phyloP scores from a whole-genome alignment of 23 tunicate species.

The Ascidia mentula region DNA sequence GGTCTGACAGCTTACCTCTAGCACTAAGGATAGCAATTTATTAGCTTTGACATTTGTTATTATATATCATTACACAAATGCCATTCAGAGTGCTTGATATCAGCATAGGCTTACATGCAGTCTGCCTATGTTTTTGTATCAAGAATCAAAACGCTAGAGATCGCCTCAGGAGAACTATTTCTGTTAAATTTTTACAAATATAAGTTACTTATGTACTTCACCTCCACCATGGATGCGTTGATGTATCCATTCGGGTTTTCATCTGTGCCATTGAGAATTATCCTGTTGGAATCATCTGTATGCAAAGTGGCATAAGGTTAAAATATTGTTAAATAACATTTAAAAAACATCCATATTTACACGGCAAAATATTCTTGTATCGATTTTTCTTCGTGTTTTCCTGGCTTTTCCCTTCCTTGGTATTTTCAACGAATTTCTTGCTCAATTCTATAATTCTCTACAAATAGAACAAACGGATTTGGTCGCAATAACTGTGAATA shows the following conservation, averaged over 20 bases:
- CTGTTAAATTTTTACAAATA: too few relatives aligned
- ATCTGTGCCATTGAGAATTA: not conserved
- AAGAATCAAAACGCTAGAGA: too few relatives aligned
- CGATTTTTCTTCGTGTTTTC: conserved; percentile 26
- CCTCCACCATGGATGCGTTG: conserved; percentile 16
- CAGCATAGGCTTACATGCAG: too few relatives aligned
- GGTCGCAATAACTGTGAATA: too few relatives aligned
- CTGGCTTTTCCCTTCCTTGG: not conserved
- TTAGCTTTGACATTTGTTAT: too few relatives aligned
- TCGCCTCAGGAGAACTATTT: too few relatives aligned
- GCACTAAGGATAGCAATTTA: too few relatives aligned
- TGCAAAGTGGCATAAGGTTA: not conserved
- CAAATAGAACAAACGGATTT: not conserved
- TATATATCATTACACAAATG: too few relatives aligned
- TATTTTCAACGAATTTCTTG: not conserved
- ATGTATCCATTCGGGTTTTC: conserved; percentile 19
- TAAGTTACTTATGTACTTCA: too few relatives aligned
- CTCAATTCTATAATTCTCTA: not conserved
- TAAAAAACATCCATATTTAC: not conserved
- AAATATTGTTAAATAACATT: not conserved
- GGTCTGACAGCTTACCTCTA: too few relatives aligned
- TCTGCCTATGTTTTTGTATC: too few relatives aligned
- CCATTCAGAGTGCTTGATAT: too few relatives aligned
- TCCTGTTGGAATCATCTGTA: conserved; percentile 14
- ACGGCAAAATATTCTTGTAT: conserved; percentile 33